Conservation (phyloP, 2,113 vertebrate species). For the Grantiella picta region DNA sequence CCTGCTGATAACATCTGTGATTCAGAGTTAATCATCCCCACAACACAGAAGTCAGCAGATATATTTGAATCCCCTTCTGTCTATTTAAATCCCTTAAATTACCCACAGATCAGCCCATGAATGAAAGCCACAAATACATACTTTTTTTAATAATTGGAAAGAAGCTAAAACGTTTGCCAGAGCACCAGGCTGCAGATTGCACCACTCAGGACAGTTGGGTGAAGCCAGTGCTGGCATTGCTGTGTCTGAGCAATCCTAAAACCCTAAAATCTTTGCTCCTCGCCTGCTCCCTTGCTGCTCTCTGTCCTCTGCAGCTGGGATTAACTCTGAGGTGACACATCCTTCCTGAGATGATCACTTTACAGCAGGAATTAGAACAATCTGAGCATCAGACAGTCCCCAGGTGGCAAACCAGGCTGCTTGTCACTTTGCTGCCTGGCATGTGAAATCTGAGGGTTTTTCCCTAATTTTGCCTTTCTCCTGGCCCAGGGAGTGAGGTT, state of each 20-base stretch:
- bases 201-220: accelerated
- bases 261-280: background rate
- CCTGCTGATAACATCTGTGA: slow-evolving; percentile 21
- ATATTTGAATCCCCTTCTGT: background rate
- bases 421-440: background rate
- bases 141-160: background rate
- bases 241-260: accelerated
- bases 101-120: background rate
- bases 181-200: background rate
- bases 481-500: background rate
- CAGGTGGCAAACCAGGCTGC: background rate
- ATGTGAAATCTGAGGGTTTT: background rate
- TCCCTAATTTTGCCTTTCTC: background rate
- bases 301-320: background rate
- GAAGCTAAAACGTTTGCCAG: background rate
- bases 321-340: background rate
- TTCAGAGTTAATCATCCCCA: slow-evolving; percentile 6
- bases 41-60: slow-evolving; percentile 21
- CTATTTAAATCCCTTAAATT: background rate
- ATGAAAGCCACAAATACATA: background rate
- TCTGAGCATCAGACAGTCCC: background rate
- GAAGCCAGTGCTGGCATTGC: background rate
- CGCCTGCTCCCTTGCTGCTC: accelerated
- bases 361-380: background rate
- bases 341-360: background rate